Evolutionary conservation across 2,113 vertebrate genomes (phyloP).

Genomic region (Alethe castanea): DNA sequence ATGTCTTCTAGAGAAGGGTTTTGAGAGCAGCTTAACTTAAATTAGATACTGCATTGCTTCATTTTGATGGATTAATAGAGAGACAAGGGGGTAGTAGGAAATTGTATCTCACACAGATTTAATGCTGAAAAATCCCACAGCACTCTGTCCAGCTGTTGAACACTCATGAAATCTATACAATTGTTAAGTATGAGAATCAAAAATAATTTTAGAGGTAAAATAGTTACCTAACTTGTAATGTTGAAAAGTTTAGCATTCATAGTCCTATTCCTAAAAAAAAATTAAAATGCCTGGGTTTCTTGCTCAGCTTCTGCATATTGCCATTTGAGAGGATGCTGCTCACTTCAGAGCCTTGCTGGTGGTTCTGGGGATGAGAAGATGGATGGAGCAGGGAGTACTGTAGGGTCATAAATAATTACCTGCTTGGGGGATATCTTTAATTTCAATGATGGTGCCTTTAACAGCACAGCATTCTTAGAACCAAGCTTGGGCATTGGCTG

Average conservation of each 20-base stretch:
- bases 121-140: not conserved
- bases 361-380: not conserved
- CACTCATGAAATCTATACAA: not conserved
- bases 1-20: not conserved
- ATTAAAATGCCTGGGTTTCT: not conserved
- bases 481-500: not conserved
- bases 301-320: not conserved
- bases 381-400: not conserved
- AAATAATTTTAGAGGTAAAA: not conserved
- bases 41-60: not conserved
- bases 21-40: not conserved
- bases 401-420: not conserved
- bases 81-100: not conserved
- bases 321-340: not conserved
- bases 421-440: not conserved
- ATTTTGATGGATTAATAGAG: not conserved
- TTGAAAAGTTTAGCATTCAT: not conserved
- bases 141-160: not conserved
- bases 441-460: not conserved
- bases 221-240: not conserved
- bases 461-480: not conserved
- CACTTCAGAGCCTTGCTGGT: not conserved
- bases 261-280: not conserved
- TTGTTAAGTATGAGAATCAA: not conserved
- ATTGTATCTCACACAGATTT: not conserved